Conservation (phyloP, 2,888 invertebrate genomes). For the Crioceris asparagi region DNA sequence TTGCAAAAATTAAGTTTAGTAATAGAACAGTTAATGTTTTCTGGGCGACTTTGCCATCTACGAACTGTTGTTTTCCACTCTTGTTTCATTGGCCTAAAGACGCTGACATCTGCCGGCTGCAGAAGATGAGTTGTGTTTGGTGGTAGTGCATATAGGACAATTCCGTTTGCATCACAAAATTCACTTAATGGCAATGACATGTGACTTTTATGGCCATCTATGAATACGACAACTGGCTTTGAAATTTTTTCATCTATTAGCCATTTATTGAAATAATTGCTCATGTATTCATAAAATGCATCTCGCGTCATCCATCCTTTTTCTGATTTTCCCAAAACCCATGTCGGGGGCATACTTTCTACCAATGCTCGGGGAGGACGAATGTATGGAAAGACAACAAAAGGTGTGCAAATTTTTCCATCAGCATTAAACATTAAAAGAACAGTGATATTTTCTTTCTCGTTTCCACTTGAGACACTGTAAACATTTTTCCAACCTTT, state of each 20-base stretch:
- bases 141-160: conserved; percentile 19
- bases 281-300: conserved; percentile 18
- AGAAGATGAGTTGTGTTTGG: conserved; percentile 12
- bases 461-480: conserved; percentile 13
- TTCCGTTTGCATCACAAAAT: conserved; percentile 20
- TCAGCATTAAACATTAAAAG: conserved; percentile 10
- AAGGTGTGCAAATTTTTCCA: conserved; percentile 10
- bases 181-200: conserved; percentile 23
- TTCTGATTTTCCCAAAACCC: conserved; percentile 11
- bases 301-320: conserved; percentile 12
- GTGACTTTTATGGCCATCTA: conserved; percentile 26
- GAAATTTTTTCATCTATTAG: no score
- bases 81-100: conserved; percentile 11
- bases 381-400: conserved; percentile 15
- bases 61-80: conserved; percentile 9
- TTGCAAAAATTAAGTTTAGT: conserved; percentile 8
- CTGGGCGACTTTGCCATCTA: conserved; percentile 3
- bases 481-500: conserved; percentile 20
- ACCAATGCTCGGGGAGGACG: conserved; percentile 3
- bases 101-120: conserved; percentile 11
- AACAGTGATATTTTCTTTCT: conserved; percentile 25
- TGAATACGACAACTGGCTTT: conserved; percentile 20
- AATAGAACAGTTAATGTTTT: conserved; percentile 3
- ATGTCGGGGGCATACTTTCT: conserved; percentile 15
- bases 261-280: no score